Percentiles rank a stretch among this genome's conserved stretches.
Evolutionary conservation across 35 echinoderm and acorn worm species (phyloP).

Genomic region (Apostichopus californicus): DNA sequence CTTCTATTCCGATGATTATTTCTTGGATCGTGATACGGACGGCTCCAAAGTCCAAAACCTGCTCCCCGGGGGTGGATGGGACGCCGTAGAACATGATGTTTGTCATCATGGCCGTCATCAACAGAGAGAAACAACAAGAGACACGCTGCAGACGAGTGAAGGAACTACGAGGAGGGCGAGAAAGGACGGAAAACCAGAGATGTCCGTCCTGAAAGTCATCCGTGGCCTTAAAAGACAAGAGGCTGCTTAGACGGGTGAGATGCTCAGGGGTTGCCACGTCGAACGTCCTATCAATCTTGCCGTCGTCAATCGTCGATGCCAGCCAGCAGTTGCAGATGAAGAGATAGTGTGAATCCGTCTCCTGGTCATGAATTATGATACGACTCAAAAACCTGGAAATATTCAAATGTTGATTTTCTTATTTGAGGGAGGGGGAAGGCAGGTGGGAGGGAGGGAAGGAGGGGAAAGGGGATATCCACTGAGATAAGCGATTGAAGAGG

Average conservation of each 20-base stretch:
- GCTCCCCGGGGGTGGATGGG: conserved; percentile 69
- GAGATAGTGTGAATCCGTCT: conserved; percentile 69
- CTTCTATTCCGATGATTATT: conserved; percentile 89
- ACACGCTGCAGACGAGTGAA: conserved; percentile 89
- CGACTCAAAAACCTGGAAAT: conserved; percentile 79
- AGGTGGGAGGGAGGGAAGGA: no score
- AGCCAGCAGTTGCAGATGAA: conserved; percentile 87
- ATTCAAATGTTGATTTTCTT: neutral
- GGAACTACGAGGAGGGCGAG: conserved; percentile 62
- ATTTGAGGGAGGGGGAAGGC: no score
- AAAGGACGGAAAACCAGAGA: conserved; percentile 92
- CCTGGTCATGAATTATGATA: conserved; percentile 80
- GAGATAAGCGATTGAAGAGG: no score
- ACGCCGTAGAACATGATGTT: conserved; percentile 99
- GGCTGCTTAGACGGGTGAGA: conserved; percentile 55
- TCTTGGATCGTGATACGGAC: conserved; percentile 79
- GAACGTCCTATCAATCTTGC: conserved; percentile 70
- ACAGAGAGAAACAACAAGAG: conserved; percentile 80
- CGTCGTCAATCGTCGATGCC: conserved; percentile 61
- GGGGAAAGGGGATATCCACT: no score
- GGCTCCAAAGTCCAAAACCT: conserved; percentile 84
- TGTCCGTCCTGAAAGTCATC: conserved; percentile 83
- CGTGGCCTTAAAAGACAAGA: conserved; percentile 65
- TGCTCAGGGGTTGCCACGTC: conserved; percentile 55
- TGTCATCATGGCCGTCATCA: conserved; percentile 91